Base-by-base conservation (phyloP, 2,888 invertebrate species). In the Cecidostiba fungosa region DNA sequence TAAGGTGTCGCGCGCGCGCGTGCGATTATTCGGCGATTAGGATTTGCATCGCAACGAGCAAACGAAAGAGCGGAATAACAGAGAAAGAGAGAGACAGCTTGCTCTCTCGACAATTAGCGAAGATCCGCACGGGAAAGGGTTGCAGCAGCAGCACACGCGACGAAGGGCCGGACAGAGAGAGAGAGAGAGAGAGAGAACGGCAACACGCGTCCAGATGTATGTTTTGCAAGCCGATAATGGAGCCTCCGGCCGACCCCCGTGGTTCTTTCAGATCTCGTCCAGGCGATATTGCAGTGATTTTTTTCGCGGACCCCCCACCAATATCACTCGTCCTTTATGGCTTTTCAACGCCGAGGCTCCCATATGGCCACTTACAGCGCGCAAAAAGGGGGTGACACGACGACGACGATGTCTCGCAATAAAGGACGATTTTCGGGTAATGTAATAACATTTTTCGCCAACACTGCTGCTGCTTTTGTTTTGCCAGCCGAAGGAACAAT, bases 221-320 rank as follows among this genome's bases (percentile, higher is more conserved):
- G 92, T 92, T 92, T 92, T 92, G 92, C 92, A 92, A 92, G 92
- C 91, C 91, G 92, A 92, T 92, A 92, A 92, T 92, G 92, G 92
- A 91, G 90, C 92, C 89, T 90, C 6, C 66, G 66, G 32, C 90
- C 90, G 89, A 89, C 90, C 81, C 86, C 90, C 91, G 90, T 90
- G 89, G 90, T 91, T 91, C 92, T 91, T 92, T 92, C 90, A 92
- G 91, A 91, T 92, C 91, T 91, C 89, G 89, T 89, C 62, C 62
- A 23, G 10, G 89, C 89, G 91, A 92, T 92, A 91, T 91, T 92
- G 91, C 91, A 90, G 91, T 89, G 91, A 91, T 91, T 91, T 92
- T 80, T 73, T 91, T 91, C 72, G 89, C 89, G 89, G 90, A 62
- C 74, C 78, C 73, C 62, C 79, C 66, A 74, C 82, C 86, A 88